Evolutionary conservation across 2,888 invertebrate genomes (phyloP), one percentile per base, ranked within the genome.

Genomic region (Psylliodes chrysocephalus): DNA sequence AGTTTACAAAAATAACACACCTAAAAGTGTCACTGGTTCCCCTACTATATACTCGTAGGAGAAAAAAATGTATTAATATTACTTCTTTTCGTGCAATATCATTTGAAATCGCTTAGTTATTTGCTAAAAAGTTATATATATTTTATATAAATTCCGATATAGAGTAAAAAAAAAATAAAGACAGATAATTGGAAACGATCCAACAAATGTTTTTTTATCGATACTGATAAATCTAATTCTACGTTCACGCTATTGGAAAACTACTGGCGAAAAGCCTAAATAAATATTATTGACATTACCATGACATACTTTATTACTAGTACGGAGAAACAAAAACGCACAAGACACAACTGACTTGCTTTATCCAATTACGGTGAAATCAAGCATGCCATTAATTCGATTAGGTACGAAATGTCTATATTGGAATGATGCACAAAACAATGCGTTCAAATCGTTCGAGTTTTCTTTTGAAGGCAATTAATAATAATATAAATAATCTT

Each of bases 361-460:
- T 57, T 53, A 52, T 63, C 52, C 57, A 63, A 57, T 63, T 52
- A 63, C 19, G 57, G 63, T 44, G 62, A 56, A 52, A 19, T 52
- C 63, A 53, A 63, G 52, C 63, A 12, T 63, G 18, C 22, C 2
- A 52, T 44, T 63, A 49, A 57, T 63, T 40, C 17, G 44, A 57
- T 63, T 63, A 63, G 22, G 17, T 4, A 40, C 10, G 17, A 19
- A 38, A 35, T 17, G 25, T 53, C 7, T 54, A 17, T 54, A 28
- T 42, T 42, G 5, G 28, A 54, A 28, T 44, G 12, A 33, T 55
- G 28, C 44, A 30, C 17, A 17, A 42, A n/a, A 15, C 22, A 38
- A 25, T 51, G 4, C 15, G 12, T 14, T 18, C 33, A 12, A 14
- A 18, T 52, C 22, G 38, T n/a, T 55, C 38, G 44, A 44, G 25